Evolutionary conservation across 2,797 vertebrate genomes (phyloP), one percentile per base, ranked within the genome.

Genomic region (Decapterus maruadsi): DNA sequence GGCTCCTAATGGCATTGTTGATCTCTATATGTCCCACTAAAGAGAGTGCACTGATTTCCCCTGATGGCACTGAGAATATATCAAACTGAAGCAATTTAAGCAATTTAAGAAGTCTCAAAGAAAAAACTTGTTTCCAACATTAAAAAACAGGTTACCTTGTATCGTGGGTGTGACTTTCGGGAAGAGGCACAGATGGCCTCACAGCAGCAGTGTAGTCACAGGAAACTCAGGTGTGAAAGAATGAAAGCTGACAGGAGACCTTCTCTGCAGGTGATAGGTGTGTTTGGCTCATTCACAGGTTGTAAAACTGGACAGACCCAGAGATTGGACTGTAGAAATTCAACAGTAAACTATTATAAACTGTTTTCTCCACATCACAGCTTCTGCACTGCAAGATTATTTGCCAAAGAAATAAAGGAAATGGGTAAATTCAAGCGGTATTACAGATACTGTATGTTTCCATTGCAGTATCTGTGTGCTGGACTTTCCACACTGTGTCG

Each of bases 401-500:
- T 16, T 14, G 43, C 14, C 26, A 26, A 26, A 26, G 26, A 26
- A 26, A 26, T 26, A 26, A 26, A 26, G 26, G 26, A 26, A 26
- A 26, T 26, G 26, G n/a, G 20, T 26, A 26, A 26, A 26, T 26
- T 26, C 26, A 26, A 26, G 26, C 1, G 3, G 26, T 26, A 3
- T 26, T 26, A 26, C 26, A 3, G 26, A 26, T 26, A 26, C 26
- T 26, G 26, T 26, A 3, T 26, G 26, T 26, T 26, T 26, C 26
- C 26, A 26, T 26, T 26, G 6, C 81, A 99, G 98, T 90, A 99
- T 99, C 83, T 98, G 97, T 0, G 98, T 98, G 13, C 93, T 99
- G 82, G 98, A 99, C 87, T 99, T 97, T 63, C 98, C 98, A 0
- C 94, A 98, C 85, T 98, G 97, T 0, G 96, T 99, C 77, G 96